phyloP scores from a whole-genome alignment of 2,113 vertebrate species.

The Talpa occidentalis region DNA sequence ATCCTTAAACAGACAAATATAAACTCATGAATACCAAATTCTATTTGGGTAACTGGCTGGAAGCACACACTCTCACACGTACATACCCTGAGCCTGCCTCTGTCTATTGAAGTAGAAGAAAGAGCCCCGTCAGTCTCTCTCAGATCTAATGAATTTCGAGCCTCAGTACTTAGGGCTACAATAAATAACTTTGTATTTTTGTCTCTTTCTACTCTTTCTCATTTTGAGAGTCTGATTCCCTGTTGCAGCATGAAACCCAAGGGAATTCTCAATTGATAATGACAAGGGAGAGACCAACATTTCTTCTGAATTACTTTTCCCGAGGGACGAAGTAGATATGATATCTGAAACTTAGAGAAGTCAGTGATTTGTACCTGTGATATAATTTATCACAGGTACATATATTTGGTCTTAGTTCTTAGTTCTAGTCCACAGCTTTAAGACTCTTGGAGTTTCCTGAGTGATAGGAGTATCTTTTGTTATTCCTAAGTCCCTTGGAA shows the following conservation, averaged over 20 bases:
- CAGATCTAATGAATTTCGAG: neutral
- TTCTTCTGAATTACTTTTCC: slow-evolving; percentile 34
- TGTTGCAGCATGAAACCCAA: neutral
- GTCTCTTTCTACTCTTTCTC: neutral
- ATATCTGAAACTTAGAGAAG: neutral
- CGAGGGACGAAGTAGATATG: neutral
- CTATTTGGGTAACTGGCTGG: slow-evolving; percentile 70
- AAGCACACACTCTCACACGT: neutral
- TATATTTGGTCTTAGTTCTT: neutral
- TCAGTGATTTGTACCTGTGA: neutral
- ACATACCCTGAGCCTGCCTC: neutral
- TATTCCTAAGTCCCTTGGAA: neutral
- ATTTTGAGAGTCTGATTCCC: neutral
- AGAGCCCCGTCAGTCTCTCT: neutral
- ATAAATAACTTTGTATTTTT: neutral
- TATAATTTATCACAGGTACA: too few species aligned
- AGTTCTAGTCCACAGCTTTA: neutral
- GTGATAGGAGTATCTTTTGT: neutral
- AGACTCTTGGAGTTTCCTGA: neutral
- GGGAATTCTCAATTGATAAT: neutral
- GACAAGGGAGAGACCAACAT: neutral
- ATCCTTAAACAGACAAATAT: slow-evolving; percentile 79
- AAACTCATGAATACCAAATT: slow-evolving; percentile 80
- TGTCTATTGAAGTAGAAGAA: neutral
- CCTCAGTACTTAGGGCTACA: neutral